Evolutionary conservation across 2,113 vertebrate species (phyloP).

Genomic region (Xiphophorus hellerii): DNA sequence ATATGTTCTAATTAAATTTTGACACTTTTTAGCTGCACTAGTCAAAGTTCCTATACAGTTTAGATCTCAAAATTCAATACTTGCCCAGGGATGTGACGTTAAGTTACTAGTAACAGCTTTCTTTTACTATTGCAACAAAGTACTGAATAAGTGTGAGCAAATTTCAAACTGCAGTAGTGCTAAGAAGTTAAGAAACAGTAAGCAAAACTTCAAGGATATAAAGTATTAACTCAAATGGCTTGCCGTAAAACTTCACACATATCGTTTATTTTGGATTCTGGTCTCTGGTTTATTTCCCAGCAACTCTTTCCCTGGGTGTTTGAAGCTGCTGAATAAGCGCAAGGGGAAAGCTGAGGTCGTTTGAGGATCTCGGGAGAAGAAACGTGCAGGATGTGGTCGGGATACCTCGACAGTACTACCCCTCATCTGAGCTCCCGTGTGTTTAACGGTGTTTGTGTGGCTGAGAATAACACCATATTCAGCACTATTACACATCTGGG

Average conservation of each 20-base stretch:
- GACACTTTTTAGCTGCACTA: background rate
- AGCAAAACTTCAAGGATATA: background rate
- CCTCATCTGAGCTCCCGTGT: slow-evolving; percentile 47
- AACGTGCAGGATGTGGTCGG: slow-evolving; percentile 69
- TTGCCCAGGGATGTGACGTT: no score
- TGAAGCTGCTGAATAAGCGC: slow-evolving; percentile 53
- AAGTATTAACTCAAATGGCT: background rate
- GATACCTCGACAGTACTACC: slow-evolving; percentile 55
- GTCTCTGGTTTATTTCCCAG: slow-evolving; percentile 6
- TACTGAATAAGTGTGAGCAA: background rate
- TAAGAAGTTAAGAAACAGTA: background rate
- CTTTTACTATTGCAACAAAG: background rate
- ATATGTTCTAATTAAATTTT: background rate
- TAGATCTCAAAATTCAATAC: background rate
- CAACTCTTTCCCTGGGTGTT: slow-evolving; percentile 12
- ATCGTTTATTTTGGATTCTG: slow-evolving; percentile 14
- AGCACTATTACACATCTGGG: slow-evolving; percentile 59
- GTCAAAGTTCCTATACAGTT: background rate
- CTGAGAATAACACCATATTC: slow-evolving; percentile 54
- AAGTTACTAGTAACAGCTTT: background rate
- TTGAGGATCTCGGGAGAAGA: slow-evolving; percentile 49
- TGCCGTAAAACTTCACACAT: background rate
- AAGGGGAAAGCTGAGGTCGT: slow-evolving; percentile 46
- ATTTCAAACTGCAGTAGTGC: background rate
- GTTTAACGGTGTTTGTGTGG: slow-evolving; percentile 36